These are phyloP conservation scores for Avahi laniger DNA, from an alignment of 2,797 vertebrate genomes.

Conservation along the genomic window DNA sequence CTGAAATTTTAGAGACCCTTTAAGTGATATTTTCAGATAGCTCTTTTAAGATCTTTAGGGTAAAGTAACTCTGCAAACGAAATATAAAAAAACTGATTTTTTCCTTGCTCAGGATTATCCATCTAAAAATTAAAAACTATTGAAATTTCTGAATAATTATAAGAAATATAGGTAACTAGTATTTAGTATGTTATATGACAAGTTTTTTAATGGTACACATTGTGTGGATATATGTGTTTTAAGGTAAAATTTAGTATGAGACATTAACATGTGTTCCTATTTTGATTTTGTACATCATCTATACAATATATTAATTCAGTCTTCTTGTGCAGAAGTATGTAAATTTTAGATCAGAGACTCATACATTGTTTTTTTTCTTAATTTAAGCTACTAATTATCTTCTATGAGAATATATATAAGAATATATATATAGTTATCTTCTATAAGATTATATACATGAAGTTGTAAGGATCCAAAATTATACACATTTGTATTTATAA, in stretches of 20 bases:
- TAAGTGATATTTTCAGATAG: slow-evolving; percentile 40
- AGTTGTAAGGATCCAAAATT: not conserved
- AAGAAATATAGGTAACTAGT: not conserved
- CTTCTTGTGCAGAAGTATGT: not conserved
- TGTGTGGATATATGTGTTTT: not conserved
- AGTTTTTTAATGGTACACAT: not conserved
- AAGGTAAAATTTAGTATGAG: not conserved
- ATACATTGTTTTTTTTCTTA: not conserved
- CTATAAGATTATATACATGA: not conserved
- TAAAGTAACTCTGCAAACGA: not conserved
- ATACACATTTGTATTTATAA: not conserved
- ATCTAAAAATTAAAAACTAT: slow-evolving; percentile 46
- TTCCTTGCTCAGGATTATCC: not conserved
- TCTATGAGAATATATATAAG: not conserved
- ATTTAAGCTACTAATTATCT: not conserved
- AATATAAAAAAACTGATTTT: not conserved
- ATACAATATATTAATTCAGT: not conserved
- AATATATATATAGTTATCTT: not conserved
- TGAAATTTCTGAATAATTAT: not conserved
- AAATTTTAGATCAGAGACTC: not conserved
- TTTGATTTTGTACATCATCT: not conserved
- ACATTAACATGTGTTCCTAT: not conserved
- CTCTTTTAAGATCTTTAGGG: not conserved
- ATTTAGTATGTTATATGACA: not conserved
- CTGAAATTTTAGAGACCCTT: slow-evolving; percentile 3